Evolutionary conservation across 2,113 vertebrate genomes (phyloP).

Genomic region (Oncorhynchus masou): DNA sequence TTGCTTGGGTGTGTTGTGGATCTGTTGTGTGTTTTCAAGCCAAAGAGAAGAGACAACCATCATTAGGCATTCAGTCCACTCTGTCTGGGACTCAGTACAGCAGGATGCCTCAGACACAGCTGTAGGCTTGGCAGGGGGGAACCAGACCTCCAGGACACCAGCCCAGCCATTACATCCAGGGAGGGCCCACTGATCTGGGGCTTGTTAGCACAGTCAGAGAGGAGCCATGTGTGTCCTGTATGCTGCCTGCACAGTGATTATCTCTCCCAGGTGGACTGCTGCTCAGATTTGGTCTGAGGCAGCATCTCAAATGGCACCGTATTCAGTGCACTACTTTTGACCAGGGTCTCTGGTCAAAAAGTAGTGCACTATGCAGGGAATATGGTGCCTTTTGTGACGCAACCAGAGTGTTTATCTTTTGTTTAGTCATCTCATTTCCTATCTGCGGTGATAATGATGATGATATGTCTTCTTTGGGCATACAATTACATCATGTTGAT

Average conservation of each 20-base stretch:
- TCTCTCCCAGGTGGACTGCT: background rate
- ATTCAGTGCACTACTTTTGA: too few species aligned
- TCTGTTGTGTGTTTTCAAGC: too few species aligned
- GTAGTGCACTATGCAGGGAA: too few species aligned
- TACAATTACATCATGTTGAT: conserved; percentile 50
- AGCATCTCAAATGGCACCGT: too few species aligned
- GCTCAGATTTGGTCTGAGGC: background rate
- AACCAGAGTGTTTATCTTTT: conserved; percentile 15
- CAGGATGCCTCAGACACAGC: conserved; percentile 19
- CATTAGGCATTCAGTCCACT: background rate
- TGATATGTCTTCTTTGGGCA: conserved; percentile 33
- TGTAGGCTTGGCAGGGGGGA: conserved; percentile 32
- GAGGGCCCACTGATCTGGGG: conserved; percentile 41
- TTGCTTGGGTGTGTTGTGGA: too few species aligned
- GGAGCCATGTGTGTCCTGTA: conserved; percentile 12
- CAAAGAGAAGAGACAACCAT: background rate
- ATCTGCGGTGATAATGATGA: background rate
- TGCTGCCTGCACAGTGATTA: background rate
- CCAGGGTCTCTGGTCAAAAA: too few species aligned
- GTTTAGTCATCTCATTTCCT: conserved; percentile 32
- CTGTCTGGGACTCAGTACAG: background rate
- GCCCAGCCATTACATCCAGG: conserved; percentile 41
- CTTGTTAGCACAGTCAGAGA: conserved; percentile 52
- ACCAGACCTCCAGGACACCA: conserved; percentile 1
- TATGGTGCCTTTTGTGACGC: conserved; percentile 4